Percentiles rank a stretch among this genome's conserved stretches.
Evolutionary conservation across 2,113 vertebrate genomes (phyloP).

Genomic region (Ursus arctos): DNA sequence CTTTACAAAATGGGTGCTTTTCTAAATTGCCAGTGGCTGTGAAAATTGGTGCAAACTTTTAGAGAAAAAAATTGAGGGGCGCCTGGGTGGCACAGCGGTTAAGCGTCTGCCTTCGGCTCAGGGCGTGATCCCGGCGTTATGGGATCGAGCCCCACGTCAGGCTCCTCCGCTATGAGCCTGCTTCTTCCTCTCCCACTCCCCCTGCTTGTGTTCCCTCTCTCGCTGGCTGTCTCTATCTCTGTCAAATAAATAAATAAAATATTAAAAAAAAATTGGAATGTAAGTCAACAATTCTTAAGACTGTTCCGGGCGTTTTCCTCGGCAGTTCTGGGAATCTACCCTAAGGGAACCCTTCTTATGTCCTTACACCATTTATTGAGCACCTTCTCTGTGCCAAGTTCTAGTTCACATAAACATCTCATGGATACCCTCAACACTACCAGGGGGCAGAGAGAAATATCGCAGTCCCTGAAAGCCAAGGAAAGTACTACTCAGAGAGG

Average conservation of each 20-base stretch:
- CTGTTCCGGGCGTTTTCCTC: neutral
- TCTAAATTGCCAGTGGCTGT: neutral
- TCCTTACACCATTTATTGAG: neutral
- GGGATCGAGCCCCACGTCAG: too few relatives aligned
- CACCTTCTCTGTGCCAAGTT: neutral
- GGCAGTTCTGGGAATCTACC: neutral
- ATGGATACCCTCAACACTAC: neutral
- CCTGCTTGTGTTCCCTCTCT: too few relatives aligned
- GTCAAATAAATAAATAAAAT: too few relatives aligned
- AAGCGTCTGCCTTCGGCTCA: too few relatives aligned
- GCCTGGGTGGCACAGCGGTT: too few relatives aligned
- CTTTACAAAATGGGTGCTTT: neutral
- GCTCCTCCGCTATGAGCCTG: too few relatives aligned
- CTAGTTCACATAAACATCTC: neutral
- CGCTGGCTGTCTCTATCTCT: too few relatives aligned
- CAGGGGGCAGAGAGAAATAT: neutral
- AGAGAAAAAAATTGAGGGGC: neutral
- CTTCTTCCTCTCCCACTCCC: too few relatives aligned
- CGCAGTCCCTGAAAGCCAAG: neutral
- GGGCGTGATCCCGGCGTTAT: too few relatives aligned
- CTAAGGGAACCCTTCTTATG: neutral
- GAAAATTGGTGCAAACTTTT: neutral
- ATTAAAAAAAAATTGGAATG: neutral
- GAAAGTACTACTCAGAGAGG: neutral
- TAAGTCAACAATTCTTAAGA: slow-evolving; percentile 12